Conservation (phyloP, 2,888 invertebrate genomes). For the Trilocha varians region DNA sequence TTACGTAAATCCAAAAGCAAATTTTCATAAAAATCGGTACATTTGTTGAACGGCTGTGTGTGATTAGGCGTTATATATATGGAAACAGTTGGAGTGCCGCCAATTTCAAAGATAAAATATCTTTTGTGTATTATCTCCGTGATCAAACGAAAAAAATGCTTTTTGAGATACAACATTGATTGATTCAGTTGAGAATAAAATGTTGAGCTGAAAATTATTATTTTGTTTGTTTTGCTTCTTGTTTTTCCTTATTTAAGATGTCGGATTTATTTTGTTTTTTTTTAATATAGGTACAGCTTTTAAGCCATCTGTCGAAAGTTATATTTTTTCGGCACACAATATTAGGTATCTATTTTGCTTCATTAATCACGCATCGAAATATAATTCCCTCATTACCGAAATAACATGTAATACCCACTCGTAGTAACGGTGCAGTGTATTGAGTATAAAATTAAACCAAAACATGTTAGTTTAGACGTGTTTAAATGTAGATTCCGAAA, state of each 20-base stretch:
- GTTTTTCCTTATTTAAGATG: neutral
- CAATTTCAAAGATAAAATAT: conserved; percentile 38
- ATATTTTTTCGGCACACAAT: too few relatives aligned
- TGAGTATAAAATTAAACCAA: neutral
- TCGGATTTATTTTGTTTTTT: neutral
- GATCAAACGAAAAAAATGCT: conserved; percentile 3
- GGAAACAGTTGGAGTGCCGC: conserved; percentile 43
- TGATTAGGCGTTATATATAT: conserved; percentile 44
- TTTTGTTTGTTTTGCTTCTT: neutral
- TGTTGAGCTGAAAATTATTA: neutral
- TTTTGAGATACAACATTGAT: conserved; percentile 5
- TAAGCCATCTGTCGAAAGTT: too few relatives aligned
- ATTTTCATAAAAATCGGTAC: neutral
- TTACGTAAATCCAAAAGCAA: neutral
- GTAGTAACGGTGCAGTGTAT: too few relatives aligned
- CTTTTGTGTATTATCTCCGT: conserved; percentile 25
- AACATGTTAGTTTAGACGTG: neutral
- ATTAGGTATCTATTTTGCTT: too few relatives aligned
- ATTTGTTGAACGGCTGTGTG: conserved; percentile 1
- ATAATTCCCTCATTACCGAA: too few relatives aligned
- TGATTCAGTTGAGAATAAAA: conserved; percentile 1
- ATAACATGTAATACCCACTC: too few relatives aligned
- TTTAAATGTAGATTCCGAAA: neutral
- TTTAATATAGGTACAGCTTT: neutral
- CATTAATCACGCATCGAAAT: too few relatives aligned